These are phyloP conservation scores for Brachionus koreanus DNA, from an alignment of 1,140 invertebrate species.

Conservation along the genomic window DNA sequence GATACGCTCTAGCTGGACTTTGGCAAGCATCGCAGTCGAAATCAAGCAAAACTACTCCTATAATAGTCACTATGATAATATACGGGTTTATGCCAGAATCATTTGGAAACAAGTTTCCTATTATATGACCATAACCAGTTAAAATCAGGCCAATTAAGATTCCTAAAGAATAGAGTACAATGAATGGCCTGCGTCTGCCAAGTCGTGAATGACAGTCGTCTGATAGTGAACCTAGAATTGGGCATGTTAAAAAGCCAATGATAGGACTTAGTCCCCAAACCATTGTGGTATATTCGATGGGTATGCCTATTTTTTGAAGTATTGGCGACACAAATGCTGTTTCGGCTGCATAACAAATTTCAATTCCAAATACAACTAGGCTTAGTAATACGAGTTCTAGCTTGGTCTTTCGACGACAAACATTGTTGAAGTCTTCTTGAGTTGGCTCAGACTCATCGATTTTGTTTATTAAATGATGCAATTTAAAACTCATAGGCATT, in stretches of 20 bases:
- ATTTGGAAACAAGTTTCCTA: background rate
- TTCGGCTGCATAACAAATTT: slow-evolving; percentile 93
- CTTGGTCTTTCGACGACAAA: slow-evolving; percentile 69
- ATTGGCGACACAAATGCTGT: slow-evolving; percentile 94
- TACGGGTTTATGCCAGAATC: background rate
- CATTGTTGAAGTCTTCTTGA: background rate
- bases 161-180: slow-evolving; percentile 78
- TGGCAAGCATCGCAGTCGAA: slow-evolving; percentile 94
- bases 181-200: slow-evolving; percentile 83
- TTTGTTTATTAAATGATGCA: slow-evolving; percentile 8
- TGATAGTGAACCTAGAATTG: slow-evolving; percentile 81
- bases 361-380: slow-evolving; percentile 90
- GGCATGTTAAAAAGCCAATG: slow-evolving; percentile 85
- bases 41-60: slow-evolving; percentile 86
- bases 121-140: slow-evolving; percentile 42
- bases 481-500: background rate
- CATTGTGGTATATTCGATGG: slow-evolving; percentile 83
- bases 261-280: slow-evolving; percentile 84
- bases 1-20: slow-evolving; percentile 82
- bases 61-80: slow-evolving; percentile 71
- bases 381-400: slow-evolving; percentile 79
- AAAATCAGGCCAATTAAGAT: slow-evolving; percentile 65
- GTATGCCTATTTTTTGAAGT: slow-evolving; percentile 82
- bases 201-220: slow-evolving; percentile 75
- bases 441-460: background rate